Evolutionary conservation across 2,888 invertebrate species (phyloP), one percentile per base, ranked within the genome.

Genomic region (Philaethria dido): DNA sequence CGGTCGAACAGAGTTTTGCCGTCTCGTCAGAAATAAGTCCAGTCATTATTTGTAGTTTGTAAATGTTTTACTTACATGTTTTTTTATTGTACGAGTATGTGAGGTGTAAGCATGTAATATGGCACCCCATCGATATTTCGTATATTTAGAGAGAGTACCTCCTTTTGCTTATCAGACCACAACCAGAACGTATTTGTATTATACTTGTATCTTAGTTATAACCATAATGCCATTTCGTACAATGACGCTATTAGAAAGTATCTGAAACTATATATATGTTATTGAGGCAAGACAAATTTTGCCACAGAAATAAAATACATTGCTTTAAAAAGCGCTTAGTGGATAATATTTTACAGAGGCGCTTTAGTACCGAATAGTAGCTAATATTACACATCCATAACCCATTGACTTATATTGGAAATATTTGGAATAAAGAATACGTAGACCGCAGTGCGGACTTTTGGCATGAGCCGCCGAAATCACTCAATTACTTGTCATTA

Each of bases 401-500:
- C 25, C 11, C 14, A 47, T 63, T 33, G 33, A 22, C 33, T 55
- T 22, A 55, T 36, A 22, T 36, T 11, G 5, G 29, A 16, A 45
- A 55, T 47, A 44, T 22, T 18, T 0, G n/a, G 1, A 45, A 18
- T 44, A 54, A 63, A 69, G 60, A 55, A 42, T n/a, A 62, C 55
- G 55, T 50, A 44, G 59, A 64, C 74, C 74, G 75, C 75, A 74
- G 69, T 75, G 76, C 75, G 72, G 74, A 69, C 68, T 59, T 71
- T 69, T 64, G 63, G 62, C 50, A 52, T 59, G 54, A 52, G 48
- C 59, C 44, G 52, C 50, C 48, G 47, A 63, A 62, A 69, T 66
- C 57, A 48, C 55, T 67, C 68, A 70, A 68, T 62, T 62, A 39
- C 25, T 45, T 62, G 62, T 62, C 66, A 62, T 62, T 66, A 69